phyloP scores from a whole-genome alignment of 2,888 invertebrate genomes.

The Hypselothyrea guttata region DNA sequence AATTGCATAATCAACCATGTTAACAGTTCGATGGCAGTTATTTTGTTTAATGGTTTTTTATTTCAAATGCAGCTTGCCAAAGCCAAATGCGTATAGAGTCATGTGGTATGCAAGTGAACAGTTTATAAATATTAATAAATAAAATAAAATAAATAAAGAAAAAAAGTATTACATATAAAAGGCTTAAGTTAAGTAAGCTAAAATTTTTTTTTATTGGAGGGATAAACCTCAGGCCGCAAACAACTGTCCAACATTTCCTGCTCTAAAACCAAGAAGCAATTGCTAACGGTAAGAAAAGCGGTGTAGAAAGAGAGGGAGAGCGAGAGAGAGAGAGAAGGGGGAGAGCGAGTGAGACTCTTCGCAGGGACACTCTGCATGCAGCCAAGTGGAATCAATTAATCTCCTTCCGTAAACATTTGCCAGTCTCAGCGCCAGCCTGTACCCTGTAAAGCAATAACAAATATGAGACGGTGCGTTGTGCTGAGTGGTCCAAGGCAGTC shows the following conservation, averaged over 20 bases:
- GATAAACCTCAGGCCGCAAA: conserved; percentile 13
- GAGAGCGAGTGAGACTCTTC: conserved; percentile 17
- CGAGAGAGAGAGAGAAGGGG: neutral
- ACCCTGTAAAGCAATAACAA: conserved; percentile 41
- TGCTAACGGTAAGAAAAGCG: neutral
- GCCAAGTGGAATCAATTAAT: conserved; percentile 78
- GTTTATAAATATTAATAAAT: too few relatives aligned
- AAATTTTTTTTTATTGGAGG: too few relatives aligned
- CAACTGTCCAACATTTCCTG: conserved; percentile 29
- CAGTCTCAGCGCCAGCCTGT: conserved; percentile 42
- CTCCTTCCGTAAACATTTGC: conserved; percentile 76
- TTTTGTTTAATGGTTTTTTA: neutral
- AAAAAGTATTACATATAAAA: too few relatives aligned
- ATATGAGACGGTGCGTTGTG: conserved; percentile 37
- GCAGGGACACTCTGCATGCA: conserved; percentile 69
- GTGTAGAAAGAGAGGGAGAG: neutral
- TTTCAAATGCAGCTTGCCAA: too few relatives aligned
- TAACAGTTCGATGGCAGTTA: neutral
- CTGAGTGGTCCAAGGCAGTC: conserved; percentile 66
- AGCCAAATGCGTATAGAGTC: too few relatives aligned
- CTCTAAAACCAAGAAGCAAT: conserved; percentile 26
- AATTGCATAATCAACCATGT: conserved; percentile 24
- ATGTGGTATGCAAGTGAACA: too few relatives aligned
- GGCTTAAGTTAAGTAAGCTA: too few relatives aligned
- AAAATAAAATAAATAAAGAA: too few relatives aligned